Evolutionary conservation across 1,140 invertebrate genomes (phyloP).

Genomic region (Metaphire vulgaris): DNA sequence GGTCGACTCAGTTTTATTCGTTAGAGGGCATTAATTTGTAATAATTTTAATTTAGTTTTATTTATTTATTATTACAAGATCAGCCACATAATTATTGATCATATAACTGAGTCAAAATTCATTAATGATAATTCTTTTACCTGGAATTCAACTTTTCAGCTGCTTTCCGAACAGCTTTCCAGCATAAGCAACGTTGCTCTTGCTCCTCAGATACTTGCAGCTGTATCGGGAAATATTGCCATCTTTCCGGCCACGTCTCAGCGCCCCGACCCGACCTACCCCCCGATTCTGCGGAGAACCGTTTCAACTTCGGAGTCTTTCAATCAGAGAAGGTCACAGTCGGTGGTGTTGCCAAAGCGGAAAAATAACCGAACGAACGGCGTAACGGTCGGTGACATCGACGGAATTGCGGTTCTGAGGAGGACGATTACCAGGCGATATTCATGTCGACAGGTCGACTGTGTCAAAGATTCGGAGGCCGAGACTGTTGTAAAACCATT

Average conservation of each 20-base stretch:
- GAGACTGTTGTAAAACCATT: neutral
- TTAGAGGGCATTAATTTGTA: too few relatives aligned
- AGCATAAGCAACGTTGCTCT: neutral
- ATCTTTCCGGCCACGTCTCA: constrained; percentile 34
- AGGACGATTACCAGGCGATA: neutral
- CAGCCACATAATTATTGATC: too few relatives aligned
- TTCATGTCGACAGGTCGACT: neutral
- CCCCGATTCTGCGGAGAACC: neutral
- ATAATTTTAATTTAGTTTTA: too few relatives aligned
- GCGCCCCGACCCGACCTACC: constrained; percentile 29
- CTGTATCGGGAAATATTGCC: constrained; percentile 35
- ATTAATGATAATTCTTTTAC: too few relatives aligned
- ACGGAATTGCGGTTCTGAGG: neutral
- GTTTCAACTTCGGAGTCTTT: neutral
- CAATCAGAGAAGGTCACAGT: neutral
- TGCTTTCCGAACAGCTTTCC: neutral
- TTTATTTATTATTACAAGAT: too few relatives aligned
- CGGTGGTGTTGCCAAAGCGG: neutral
- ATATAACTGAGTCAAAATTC: too few relatives aligned
- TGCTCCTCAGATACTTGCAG: constrained; percentile 37
- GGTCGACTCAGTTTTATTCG: too few relatives aligned
- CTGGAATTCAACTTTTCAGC: constrained; percentile 2
- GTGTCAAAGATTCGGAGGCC: neutral
- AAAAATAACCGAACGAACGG: neutral
- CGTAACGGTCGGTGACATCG: neutral